Evolutionary conservation across 92 coral and sea anemone genomes (phyloP), one percentile per base, ranked within the genome.

Genomic region (Epizoanthus illoricatus): DNA sequence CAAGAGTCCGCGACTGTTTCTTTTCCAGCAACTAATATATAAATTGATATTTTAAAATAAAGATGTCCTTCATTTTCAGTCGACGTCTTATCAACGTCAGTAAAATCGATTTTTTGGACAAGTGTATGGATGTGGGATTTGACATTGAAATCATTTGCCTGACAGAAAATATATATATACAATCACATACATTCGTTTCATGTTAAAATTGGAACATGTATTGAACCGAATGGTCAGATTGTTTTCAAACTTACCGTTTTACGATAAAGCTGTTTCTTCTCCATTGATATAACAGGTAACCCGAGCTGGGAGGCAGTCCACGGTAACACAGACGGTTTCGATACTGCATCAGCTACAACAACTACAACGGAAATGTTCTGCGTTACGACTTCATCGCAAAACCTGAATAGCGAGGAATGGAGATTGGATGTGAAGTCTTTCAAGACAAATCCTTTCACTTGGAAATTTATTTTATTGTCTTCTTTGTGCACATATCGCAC

Each of bases 251-350:
- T 60, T 61, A 36, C 88, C 54, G 83, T 5, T 4, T 16, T 13
- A 49, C 52, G 18, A 80, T 13, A 19, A 76, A 78, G 24, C 15
- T 19, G 65, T 0, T 67, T 85, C 39, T 71, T 66, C 21, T 61
- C 23, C 75, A 85, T 24, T 64, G 80, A 67, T 4, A 80, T 42
- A 11, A 79, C 80, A 19, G 85, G 78, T 39, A 85, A 78, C 17
- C 88, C 88, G 10, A 85, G 62, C 36, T 71, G 71, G 17, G 80
- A 66, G 13, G 88, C 3, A 17, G 80, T 68, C 88, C 88, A 85
- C 6, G 88, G 88, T 49, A 79, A 21, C 49, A 85, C 59, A 58
- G 60, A 36, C 43, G 80, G 69, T 64, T 70, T 59, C 39, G 36
- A 6, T 54, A 45, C 6, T 3, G 56, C 56, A 59, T 39, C 57